A percentile compares a stretch with the other conserved stretches of the same genome.
phyloP scores from a whole-genome alignment of 2,113 vertebrate genomes.

The Zootoca vivipara region DNA sequence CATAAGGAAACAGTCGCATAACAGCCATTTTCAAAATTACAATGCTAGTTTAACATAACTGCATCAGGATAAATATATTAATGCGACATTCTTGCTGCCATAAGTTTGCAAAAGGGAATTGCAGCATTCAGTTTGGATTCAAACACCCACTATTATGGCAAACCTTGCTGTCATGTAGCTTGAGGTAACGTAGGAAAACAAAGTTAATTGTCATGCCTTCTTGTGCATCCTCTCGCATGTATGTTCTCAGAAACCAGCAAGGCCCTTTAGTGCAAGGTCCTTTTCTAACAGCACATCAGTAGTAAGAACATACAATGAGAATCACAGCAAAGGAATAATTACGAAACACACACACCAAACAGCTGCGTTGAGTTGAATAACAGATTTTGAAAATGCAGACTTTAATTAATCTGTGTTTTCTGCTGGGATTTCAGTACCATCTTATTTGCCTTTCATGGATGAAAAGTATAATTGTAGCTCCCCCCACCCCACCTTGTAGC shows the following conservation, averaged over 20 bases:
- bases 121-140: neutral
- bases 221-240: conserved; percentile 19
- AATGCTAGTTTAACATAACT: neutral
- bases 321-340: conserved; percentile 74
- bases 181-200: too few relatives aligned
- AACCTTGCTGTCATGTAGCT: too few relatives aligned
- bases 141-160: neutral
- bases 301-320: conserved; percentile 57
- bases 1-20: neutral
- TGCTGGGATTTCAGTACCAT: conserved; percentile 79
- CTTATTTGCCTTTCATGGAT: conserved; percentile 78
- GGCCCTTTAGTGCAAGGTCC: conserved; percentile 37
- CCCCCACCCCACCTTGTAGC: conserved; percentile 56
- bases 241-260: conserved; percentile 29
- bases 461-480: conserved; percentile 78
- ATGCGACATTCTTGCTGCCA: neutral
- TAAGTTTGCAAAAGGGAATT: neutral
- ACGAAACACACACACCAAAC: conserved; percentile 35
- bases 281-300: conserved; percentile 38
- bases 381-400: conserved; percentile 81
- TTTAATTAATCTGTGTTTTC: conserved; percentile 84
- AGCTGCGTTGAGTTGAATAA: conserved; percentile 81
- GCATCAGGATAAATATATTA: neutral
- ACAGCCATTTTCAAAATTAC: neutral
- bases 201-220: neutral